Percentiles rank a stretch among this genome's conserved stretches.
Evolutionary conservation across 2,113 vertebrate species (phyloP).

Genomic region (Sus scrofa): DNA sequence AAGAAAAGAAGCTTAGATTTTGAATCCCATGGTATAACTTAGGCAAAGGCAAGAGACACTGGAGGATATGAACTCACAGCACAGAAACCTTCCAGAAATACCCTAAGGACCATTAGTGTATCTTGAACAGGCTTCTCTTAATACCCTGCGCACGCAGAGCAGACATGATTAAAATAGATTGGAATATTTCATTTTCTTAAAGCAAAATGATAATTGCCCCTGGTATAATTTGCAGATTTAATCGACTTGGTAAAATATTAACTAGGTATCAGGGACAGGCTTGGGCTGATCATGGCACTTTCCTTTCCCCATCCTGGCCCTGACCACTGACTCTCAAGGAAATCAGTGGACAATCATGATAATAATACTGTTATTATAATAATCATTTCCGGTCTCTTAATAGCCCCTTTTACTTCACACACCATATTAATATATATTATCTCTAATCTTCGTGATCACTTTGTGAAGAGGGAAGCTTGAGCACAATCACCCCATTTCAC

Average conservation of each 20-base stretch:
- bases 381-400: neutral
- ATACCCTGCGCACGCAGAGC: neutral
- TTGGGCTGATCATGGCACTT: neutral
- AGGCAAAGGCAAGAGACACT: neutral
- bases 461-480: neutral
- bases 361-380: neutral
- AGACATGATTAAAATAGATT: conserved; percentile 53
- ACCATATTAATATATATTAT: neutral
- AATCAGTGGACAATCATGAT: neutral
- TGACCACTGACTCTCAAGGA: neutral
- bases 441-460: neutral
- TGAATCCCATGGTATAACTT: neutral
- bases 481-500: neutral
- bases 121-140: neutral
- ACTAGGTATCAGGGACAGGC: neutral
- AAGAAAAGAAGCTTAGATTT: conserved; percentile 21
- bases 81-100: conserved; percentile 2
- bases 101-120: neutral
- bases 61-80: neutral
- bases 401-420: neutral
- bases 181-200: conserved; percentile 68
- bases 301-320: neutral
- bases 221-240: conserved; percentile 57
- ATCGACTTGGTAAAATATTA: conserved; percentile 37
- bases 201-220: conserved; percentile 47